These are phyloP conservation scores for Chydorus sphaericus DNA, from an alignment of 2,888 invertebrate genomes.

Conservation along the genomic window DNA sequence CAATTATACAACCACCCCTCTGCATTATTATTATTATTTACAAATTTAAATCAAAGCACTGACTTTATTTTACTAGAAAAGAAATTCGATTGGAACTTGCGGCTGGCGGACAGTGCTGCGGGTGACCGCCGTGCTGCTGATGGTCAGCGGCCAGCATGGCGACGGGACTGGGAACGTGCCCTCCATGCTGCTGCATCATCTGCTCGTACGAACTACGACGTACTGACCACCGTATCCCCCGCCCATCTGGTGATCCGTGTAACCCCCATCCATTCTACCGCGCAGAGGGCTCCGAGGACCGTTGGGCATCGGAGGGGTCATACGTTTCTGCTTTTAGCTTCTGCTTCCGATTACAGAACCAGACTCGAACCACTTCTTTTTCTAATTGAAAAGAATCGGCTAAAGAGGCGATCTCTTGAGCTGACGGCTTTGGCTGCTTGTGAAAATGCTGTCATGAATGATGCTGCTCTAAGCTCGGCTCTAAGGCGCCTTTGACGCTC, in stretches of 20 bases:
- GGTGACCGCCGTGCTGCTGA: constrained; percentile 56
- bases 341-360: constrained; percentile 97
- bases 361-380: constrained; percentile 97
- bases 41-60: neutral
- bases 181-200: neutral
- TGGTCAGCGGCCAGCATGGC: constrained; percentile 32
- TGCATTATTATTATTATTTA: neutral
- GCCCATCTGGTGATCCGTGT: constrained; percentile 15
- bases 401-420: constrained; percentile 88
- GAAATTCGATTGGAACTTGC: neutral
- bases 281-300: constrained; percentile 20
- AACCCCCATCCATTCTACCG: too few species aligned
- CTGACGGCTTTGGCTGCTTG: constrained; percentile 98
- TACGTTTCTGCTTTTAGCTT: constrained; percentile 96
- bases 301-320: constrained; percentile 64
- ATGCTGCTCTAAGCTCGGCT: too few species aligned
- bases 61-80: neutral
- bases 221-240: too few species aligned
- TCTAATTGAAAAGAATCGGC: constrained; percentile 94
- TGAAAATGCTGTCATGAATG: constrained; percentile 97
- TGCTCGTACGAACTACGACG: too few species aligned
- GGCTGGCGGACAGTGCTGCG: constrained; percentile 60
- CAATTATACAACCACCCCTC: too few species aligned
- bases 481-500: constrained; percentile 92
- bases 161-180: neutral